Conservation (phyloP, 2,888 invertebrate species). For the Thymelicus sylvestris region DNA sequence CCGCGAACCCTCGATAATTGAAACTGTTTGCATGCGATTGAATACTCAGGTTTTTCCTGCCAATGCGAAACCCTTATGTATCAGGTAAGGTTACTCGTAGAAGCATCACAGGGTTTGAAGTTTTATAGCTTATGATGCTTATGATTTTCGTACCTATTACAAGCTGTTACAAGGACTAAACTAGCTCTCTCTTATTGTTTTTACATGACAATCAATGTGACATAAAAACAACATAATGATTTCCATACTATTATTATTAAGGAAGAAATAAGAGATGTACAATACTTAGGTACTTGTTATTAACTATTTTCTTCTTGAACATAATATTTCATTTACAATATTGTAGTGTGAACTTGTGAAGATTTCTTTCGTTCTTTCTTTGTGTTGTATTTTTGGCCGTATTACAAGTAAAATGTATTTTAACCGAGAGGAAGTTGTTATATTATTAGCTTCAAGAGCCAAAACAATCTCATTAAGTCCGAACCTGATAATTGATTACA, state of each 20-base stretch:
- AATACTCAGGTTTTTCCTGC: conserved; percentile 41
- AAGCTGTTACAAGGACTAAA: too few relatives aligned
- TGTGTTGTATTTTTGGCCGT: conserved; percentile 16
- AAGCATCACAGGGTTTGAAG: not conserved
- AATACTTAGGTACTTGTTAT: too few relatives aligned
- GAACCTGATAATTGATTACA: too few relatives aligned
- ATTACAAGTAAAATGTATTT: conserved; percentile 4
- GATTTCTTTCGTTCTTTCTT: conserved; percentile 6
- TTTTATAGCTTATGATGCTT: not conserved
- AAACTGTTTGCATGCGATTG: conserved; percentile 38
- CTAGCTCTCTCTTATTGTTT: too few relatives aligned
- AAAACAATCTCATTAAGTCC: conserved; percentile 5
- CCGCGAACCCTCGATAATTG: conserved; percentile 41
- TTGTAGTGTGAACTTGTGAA: not conserved
- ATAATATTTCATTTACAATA: too few relatives aligned
- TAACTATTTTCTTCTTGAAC: too few relatives aligned
- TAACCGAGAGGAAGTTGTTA: not conserved
- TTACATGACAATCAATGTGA: too few relatives aligned
- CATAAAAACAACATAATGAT: too few relatives aligned
- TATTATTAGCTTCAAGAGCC: not conserved
- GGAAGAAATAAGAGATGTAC: too few relatives aligned
- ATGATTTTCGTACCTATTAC: too few relatives aligned
- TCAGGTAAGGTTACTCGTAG: not conserved
- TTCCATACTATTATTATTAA: too few relatives aligned
- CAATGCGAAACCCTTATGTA: too few relatives aligned